Evolutionary conservation across 2,113 vertebrate genomes (phyloP), one percentile per base, ranked within the genome.

Genomic region (Hepsetus odoe): DNA sequence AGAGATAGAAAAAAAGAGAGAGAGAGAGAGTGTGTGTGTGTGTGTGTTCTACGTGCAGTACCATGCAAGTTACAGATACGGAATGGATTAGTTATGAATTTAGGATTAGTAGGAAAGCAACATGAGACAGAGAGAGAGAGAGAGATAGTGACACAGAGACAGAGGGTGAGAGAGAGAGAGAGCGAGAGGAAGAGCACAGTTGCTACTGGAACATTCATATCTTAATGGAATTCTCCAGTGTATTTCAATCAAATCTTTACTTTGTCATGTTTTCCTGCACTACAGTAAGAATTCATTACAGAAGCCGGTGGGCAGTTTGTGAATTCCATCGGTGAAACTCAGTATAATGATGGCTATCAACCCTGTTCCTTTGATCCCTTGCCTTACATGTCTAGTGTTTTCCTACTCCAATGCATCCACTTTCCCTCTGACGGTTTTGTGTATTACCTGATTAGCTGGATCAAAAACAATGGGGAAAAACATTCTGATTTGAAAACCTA

Each of bases 31-130:
- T 32, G 30, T 38, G 18, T 65, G 51, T 22, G 5, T 22, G 18
- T 18, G 51, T 61, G 33, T 42, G 32, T 65, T 55, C 30, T n/a
- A 35, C 77, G 68, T 80, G 78, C 78, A 68, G 70, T 18, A 59
- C 46, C 70, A 67, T 74, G 71, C 78, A 68, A 62, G 16, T 49
- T 20, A 26, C 33, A 5, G 12, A 13, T 73, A 61, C 44, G 61
- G 18, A 55, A 56, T 68, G 26, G 20, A 6, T 32, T 24, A 75
- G 38, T 69, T 69, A 49, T 35, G 55, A 51, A 75, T 26, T 69
- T 69, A 49, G 24, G 55, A 51, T 26, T 12, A 33, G 38, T 32
- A 73, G 46, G 51, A 76, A 30, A 61, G 28, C 58, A 33, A 32
- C 13, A 61, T 3, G 24, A 59, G 28, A 2, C 14, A 61, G 33